A percentile compares a stretch with the other conserved stretches of the same genome.
phyloP scores from a whole-genome alignment of 2,888 invertebrate genomes.

The Fissipunctia ypsillon region DNA sequence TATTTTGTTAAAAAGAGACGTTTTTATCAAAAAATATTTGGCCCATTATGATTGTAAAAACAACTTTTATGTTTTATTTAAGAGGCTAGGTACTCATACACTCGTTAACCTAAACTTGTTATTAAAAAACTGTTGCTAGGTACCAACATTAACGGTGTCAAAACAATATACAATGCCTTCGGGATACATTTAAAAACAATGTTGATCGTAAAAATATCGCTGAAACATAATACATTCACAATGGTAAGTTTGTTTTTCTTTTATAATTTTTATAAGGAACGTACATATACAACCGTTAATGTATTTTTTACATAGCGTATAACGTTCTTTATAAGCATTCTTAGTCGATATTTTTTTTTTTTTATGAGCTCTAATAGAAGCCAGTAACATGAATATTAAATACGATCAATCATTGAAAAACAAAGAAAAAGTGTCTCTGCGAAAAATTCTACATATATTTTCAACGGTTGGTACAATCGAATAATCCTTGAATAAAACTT shows the following conservation, averaged over 20 bases:
- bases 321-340: neutral
- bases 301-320: no score
- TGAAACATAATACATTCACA: neutral
- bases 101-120: neutral
- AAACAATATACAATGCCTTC: neutral
- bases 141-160: neutral
- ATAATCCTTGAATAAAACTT: neutral
- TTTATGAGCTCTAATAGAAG: neutral
- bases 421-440: neutral
- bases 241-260: neutral
- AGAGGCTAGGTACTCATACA: neutral
- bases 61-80: slow-evolving; percentile 10
- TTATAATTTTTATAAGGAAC: neutral
- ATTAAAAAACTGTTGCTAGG: neutral
- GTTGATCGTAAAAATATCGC: neutral
- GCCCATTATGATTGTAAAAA: neutral
- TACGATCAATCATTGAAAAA: neutral
- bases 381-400: no score
- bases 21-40: neutral
- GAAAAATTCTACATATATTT: neutral
- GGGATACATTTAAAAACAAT: neutral
- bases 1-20: neutral
- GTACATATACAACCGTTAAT: neutral
- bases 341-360: no score
- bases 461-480: neutral